Percentiles rank a stretch among this genome's conserved stretches.
Evolutionary conservation across 2,113 vertebrate species (phyloP).

Genomic region (Dicaeum eximium): DNA sequence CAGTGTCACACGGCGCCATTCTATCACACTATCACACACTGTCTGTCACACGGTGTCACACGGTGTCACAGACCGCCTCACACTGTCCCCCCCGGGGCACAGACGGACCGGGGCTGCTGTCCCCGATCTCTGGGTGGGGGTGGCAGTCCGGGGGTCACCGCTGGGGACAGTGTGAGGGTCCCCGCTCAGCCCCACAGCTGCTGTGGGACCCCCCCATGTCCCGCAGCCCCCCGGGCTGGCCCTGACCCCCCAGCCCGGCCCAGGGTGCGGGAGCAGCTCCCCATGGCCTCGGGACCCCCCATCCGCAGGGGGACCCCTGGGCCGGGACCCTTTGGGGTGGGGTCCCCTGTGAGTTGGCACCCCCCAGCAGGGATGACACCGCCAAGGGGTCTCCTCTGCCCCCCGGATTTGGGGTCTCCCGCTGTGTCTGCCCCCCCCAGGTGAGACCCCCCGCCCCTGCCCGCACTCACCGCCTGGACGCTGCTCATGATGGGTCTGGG

Average conservation of each 20-base stretch:
- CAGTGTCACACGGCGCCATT: background rate
- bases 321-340: background rate
- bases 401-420: background rate
- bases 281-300: background rate
- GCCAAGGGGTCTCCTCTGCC: background rate
- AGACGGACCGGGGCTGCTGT: background rate
- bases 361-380: accelerated
- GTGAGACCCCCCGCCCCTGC: background rate
- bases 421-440: background rate
- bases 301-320: background rate
- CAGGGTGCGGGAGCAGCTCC: background rate
- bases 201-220: background rate
- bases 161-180: background rate
- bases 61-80: background rate
- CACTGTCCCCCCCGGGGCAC: background rate
- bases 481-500: background rate
- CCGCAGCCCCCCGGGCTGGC: background rate
- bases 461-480: background rate
- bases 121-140: background rate
- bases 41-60: background rate
- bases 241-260: background rate
- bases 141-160: background rate
- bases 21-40: background rate
- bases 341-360: background rate
- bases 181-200: background rate